Evolutionary conservation across 1,140 invertebrate genomes (phyloP), one percentile per base, ranked within the genome.

Genomic region (Hesperophylax magnus): DNA sequence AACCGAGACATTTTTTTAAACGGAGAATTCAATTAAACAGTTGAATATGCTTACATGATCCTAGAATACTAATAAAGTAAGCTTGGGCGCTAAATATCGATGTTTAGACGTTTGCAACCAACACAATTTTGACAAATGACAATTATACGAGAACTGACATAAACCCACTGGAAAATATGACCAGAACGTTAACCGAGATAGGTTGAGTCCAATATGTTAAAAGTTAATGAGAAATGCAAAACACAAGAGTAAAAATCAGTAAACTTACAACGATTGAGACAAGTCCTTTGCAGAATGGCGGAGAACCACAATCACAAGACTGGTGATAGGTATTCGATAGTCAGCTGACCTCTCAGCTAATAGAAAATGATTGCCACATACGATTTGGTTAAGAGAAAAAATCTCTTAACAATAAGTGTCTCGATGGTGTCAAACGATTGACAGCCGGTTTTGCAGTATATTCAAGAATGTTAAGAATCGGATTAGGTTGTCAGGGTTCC

Each of bases 301-400:
- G 89, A 88, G 86, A 82, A 86, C 86, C 80, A 81, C 88, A 89
- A 89, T 90, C 89, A 90, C 89, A 90, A 90, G 89, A 89, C 89
- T 87, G 87, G 86, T 87, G 89, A 89, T 90, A 89, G 78, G 61
- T 61, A 89, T 89, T 88, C 78, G 87, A 84, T 86, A 89, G 89
- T 90, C 89, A 90, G 89, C 89, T 90, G 89, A 89, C 89, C 85
- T 56, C 17, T 20, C 34, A 34, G 34, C n/a, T 34, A 53, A 22
- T 20, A 17, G 56, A 18, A 56, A 20, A 60, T 15, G 52, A 34
- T 81, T 78, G 67, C 74, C 52, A 79, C 74, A 61, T 74, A 18
- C n/a, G 24, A 74, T 53, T n/a, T 22, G 15, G 78, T 65, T 79
- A 81, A 78, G 74, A 78, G 56, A 78, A 81, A 72, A 18, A 74